phyloP scores from a whole-genome alignment of 2,888 invertebrate genomes.

The Biston betularia region DNA sequence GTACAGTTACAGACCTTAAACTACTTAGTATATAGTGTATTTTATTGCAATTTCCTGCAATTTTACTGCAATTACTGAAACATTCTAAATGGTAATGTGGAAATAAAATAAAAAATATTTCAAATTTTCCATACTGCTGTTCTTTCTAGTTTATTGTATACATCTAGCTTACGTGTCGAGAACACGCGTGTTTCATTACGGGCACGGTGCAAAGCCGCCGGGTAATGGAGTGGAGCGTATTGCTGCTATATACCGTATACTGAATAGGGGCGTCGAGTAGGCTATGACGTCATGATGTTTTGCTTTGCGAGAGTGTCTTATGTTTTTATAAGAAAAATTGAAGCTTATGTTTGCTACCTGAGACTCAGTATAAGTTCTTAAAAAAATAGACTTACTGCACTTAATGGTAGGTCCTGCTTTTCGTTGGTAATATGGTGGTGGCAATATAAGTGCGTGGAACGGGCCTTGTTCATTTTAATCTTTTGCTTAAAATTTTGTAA shows the following conservation, averaged over 20 bases:
- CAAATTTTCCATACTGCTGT: no score
- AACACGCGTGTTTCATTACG: not conserved
- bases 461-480: no score
- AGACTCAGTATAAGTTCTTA: not conserved
- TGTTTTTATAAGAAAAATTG: not conserved
- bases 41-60: no score
- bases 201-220: not conserved
- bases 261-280: not conserved
- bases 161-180: not conserved
- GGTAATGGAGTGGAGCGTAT: not conserved
- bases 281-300: not conserved
- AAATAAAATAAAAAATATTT: no score
- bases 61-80: no score
- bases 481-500: no score
- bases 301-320: not conserved
- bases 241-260: not conserved
- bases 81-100: no score
- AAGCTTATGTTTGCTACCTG: not conserved
- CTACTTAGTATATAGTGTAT: no score
- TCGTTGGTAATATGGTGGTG: no score
- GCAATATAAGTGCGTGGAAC: no score
- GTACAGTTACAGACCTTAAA: no score
- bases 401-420: no score
- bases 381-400: not conserved
- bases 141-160: not conserved